These are phyloP conservation scores for Naja naja DNA, from an alignment of 2,113 vertebrate species.

Conservation along the genomic window DNA sequence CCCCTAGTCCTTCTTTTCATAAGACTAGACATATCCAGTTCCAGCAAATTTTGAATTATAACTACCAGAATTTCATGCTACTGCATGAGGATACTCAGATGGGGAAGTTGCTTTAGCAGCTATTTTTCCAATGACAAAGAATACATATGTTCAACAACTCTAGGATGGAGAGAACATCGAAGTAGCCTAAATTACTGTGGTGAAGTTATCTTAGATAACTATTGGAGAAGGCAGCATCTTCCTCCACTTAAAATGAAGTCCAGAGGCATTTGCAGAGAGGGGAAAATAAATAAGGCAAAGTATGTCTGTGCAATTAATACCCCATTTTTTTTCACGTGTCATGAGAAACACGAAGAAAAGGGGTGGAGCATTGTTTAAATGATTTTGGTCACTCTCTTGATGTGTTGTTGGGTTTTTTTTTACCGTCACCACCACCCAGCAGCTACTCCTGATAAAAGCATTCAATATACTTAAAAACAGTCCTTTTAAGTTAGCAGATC, in stretches of 20 bases:
- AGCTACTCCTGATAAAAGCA: background rate
- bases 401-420: background rate
- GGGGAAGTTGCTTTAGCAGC: background rate
- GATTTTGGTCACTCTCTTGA: background rate
- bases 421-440: fast-evolving
- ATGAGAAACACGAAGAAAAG: background rate
- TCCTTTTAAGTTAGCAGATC: background rate
- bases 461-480: background rate
- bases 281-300: background rate
- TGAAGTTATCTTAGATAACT: background rate
- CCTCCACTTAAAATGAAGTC: background rate
- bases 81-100: background rate
- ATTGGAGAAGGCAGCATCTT: background rate
- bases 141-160: background rate
- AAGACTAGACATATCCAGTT: no score
- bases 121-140: background rate
- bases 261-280: background rate
- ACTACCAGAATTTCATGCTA: background rate
- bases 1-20: no score
- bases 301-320: background rate
- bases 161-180: background rate
- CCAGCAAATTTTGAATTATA: background rate
- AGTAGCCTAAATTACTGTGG: background rate
- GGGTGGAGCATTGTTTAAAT: background rate
- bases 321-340: background rate